Conservation (phyloP, 2,797 vertebrate genomes). For the Gallinago stenura region DNA sequence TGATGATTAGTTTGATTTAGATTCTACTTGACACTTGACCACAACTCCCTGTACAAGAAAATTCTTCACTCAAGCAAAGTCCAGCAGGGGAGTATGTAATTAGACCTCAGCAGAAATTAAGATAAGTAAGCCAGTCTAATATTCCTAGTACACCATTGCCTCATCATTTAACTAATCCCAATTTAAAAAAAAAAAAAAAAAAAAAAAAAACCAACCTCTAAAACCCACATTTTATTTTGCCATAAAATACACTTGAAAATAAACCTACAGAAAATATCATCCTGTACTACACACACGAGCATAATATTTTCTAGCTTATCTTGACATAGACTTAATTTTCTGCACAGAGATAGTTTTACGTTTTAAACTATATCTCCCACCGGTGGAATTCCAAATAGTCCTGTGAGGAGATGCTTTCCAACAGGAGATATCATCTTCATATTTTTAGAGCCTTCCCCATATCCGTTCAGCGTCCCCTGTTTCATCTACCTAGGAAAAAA, state of each 20-base stretch:
- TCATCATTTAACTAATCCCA: not conserved
- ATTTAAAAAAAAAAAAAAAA: not conserved
- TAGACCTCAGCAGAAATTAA: constrained; percentile 12
- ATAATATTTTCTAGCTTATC: not conserved
- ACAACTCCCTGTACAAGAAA: not conserved
- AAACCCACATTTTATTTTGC: not conserved
- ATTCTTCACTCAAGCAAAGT: constrained; percentile 18
- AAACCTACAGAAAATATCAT: not conserved
- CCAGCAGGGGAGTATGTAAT: not conserved
- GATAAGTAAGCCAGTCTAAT: not conserved
- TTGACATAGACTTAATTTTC: constrained; percentile 2
- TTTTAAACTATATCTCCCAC: not conserved
- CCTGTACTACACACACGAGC: not conserved
- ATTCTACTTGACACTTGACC: not conserved
- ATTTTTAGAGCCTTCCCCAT: not conserved
- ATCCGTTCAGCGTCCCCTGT: accelerated
- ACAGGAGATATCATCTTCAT: not conserved
- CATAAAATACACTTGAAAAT: not conserved
- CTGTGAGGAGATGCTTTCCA: not conserved
- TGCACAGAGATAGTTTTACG: not conserved
- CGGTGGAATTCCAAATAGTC: not conserved
- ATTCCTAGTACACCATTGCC: not conserved
- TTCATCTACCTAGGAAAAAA: not conserved
- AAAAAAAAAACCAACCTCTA: not conserved
- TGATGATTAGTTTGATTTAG: constrained; percentile 8